Base-by-base conservation (phyloP, 1,140 invertebrate species). In the Onthophagus taurus region DNA sequence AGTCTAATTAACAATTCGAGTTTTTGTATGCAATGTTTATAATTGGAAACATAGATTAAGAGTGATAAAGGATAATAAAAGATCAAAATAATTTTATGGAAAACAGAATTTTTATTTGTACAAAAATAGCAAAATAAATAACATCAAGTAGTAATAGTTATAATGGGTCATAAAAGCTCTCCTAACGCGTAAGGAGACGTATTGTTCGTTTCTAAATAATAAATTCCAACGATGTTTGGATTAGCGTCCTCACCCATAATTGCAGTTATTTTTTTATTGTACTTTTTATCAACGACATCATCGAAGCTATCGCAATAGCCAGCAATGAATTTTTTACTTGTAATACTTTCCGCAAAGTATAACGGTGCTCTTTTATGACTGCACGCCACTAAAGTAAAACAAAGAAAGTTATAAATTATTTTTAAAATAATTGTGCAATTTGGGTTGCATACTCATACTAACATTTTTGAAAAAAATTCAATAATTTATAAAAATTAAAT, bases 321-420 rank as follows among this genome's bases (percentile, higher is more conserved):
- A 14, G 33, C 33, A 9, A 35, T 4, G 17, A 35, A 35, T 17
- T 9, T 17, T 6, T 35, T 18, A n/a, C n/a, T n/a, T n/a, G n/a
- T n/a, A 26, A 41, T 29, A 12, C 21, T 26, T n/a, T 29, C 14
- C 11, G 29, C 19, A 11, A 24, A 41, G 14, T 41, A 41, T 5
- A 2, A 7, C 14, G 12, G 14, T 16, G 19, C 38, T 4, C 21
- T 13, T 14, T 41, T 41, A 26, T 41, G 38, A 9, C 38, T 41
- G 38, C 38, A 41, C 11, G 21, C 21, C 6, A 11, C 38, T 41
- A 18, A 29, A 41, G 29, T n/a, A n/a, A n/a, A n/a, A n/a, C n/a
- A n/a, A n/a, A n/a, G n/a, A n/a, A 41, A 11, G n/a, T 20, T 7
- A 17, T 4, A 6, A 3, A 41, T 41, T 21, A 4, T 5, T 3